Conservation (phyloP, 2,888 invertebrate species). For the Lomographa bimaculata region DNA sequence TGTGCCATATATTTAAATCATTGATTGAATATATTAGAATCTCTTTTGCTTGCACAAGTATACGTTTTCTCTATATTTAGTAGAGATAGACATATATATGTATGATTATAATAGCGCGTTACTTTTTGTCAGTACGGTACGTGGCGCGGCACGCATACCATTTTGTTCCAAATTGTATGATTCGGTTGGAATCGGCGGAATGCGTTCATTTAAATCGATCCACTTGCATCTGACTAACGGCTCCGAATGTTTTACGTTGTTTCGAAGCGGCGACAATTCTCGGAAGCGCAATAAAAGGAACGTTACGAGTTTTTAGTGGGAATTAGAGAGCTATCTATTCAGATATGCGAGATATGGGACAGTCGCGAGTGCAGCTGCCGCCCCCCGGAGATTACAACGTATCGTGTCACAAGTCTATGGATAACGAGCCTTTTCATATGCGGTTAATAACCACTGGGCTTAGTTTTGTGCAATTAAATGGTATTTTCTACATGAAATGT, state of each 20-base stretch:
- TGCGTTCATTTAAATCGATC: slow-evolving; percentile 36
- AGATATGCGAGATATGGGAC: slow-evolving; percentile 59
- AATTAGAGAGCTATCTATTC: slow-evolving; percentile 68
- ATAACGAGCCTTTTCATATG: slow-evolving; percentile 1
- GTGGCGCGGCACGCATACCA: neutral
- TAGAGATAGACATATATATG: no score
- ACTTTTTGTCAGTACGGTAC: no score
- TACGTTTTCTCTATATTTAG: no score
- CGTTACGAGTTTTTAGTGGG: slow-evolving; percentile 33
- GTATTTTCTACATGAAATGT: no score
- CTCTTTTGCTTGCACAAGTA: no score
- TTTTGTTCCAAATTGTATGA: slow-evolving; percentile 27
- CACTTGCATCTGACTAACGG: slow-evolving; percentile 16
- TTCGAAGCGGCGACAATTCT: slow-evolving; percentile 33
- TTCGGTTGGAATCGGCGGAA: slow-evolving; percentile 35
- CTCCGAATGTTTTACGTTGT: slow-evolving; percentile 7
- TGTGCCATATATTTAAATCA: no score
- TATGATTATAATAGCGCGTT: no score
- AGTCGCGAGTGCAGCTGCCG: slow-evolving; percentile 46
- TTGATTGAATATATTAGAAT: no score
- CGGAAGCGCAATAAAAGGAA: slow-evolving; percentile 41
- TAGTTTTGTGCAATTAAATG: no score
- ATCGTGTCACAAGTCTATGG: neutral
- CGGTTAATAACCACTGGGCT: no score
- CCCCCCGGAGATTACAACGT: slow-evolving; percentile 27